Evolutionary conservation across 2,113 vertebrate genomes (phyloP).

Genomic region (Ptyas mucosa): DNA sequence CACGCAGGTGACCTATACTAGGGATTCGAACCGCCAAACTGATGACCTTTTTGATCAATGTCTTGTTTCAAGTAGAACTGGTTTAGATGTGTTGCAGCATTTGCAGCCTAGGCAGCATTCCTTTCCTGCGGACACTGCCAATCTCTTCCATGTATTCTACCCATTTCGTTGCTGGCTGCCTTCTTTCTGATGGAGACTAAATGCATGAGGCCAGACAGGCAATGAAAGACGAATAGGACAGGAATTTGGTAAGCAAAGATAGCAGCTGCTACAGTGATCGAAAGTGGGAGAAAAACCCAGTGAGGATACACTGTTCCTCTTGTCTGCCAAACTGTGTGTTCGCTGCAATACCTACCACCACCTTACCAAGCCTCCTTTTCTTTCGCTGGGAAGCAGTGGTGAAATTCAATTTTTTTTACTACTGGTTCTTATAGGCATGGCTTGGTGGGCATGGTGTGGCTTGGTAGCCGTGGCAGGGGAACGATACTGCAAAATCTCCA

Average conservation of each 20-base stretch:
- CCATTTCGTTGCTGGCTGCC: not conserved
- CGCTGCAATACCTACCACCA: not conserved
- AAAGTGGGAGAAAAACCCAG: not conserved
- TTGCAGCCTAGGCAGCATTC: not conserved
- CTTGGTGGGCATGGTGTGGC: too few species aligned
- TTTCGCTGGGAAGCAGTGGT: not conserved
- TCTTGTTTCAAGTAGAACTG: not conserved
- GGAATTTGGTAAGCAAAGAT: not conserved
- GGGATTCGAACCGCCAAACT: too few species aligned
- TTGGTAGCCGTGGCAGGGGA: too few species aligned
- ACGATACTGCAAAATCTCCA: too few species aligned
- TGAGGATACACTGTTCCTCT: not conserved
- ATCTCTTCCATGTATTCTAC: not conserved
- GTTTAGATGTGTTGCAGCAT: not conserved
- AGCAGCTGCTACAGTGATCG: not conserved
- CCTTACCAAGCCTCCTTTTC: not conserved
- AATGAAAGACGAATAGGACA: not conserved
- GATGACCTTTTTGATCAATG: too few species aligned
- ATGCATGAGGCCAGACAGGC: not conserved
- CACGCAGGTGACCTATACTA: too few species aligned
- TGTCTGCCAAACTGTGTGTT: not conserved
- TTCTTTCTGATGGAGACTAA: not conserved
- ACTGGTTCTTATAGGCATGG: too few species aligned
- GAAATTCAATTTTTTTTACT: too few species aligned
- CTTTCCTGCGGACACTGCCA: not conserved